Evolutionary conservation across 2,888 invertebrate species (phyloP).

Genomic region (Drosophila atripex): DNA sequence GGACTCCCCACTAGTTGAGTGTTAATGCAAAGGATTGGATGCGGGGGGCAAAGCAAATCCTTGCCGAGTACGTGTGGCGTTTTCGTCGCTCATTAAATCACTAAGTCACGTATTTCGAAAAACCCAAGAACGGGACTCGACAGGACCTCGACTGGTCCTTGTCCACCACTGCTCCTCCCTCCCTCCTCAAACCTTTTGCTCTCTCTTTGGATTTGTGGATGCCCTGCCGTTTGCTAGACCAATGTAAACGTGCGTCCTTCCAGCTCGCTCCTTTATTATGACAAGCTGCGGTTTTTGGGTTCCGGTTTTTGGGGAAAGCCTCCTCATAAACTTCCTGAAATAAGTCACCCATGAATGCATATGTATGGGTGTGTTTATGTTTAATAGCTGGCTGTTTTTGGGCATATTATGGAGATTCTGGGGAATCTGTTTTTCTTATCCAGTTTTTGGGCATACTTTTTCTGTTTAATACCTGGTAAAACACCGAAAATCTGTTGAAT

Average conservation of each 20-base stretch:
- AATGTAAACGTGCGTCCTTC: constrained; percentile 58
- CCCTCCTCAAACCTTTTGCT: constrained; percentile 22
- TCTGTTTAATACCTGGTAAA: constrained; percentile 57
- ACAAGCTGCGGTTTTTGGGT: constrained; percentile 73
- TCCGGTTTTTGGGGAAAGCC: constrained; percentile 20
- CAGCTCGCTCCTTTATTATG: constrained; percentile 72
- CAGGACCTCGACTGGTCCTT: constrained; percentile 60
- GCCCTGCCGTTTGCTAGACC: constrained; percentile 59
- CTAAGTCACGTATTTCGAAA: constrained; percentile 76
- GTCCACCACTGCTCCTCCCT: constrained; percentile 61
- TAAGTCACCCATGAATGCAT: constrained; percentile 58
- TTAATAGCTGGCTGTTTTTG: constrained; percentile 69
- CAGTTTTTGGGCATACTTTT: constrained; percentile 49
- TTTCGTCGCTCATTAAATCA: constrained; percentile 81
- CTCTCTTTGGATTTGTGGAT: constrained; percentile 47
- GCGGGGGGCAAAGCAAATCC: constrained; percentile 50
- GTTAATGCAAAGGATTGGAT: constrained; percentile 64
- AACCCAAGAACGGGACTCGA: constrained; percentile 37
- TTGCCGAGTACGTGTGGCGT: constrained; percentile 71
- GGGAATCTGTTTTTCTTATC: constrained; percentile 7
- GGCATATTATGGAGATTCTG: constrained; percentile 59
- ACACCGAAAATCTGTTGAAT: constrained; percentile 64
- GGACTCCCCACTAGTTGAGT: constrained; percentile 70
- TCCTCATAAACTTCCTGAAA: constrained; percentile 55
- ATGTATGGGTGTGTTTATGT: constrained; percentile 30